A percentile compares a stretch with the other conserved stretches of the same genome.
These are phyloP conservation scores for Lasioglossum baleicum DNA, from an alignment of 1,140 invertebrate genomes.

Conservation along the genomic window DNA sequence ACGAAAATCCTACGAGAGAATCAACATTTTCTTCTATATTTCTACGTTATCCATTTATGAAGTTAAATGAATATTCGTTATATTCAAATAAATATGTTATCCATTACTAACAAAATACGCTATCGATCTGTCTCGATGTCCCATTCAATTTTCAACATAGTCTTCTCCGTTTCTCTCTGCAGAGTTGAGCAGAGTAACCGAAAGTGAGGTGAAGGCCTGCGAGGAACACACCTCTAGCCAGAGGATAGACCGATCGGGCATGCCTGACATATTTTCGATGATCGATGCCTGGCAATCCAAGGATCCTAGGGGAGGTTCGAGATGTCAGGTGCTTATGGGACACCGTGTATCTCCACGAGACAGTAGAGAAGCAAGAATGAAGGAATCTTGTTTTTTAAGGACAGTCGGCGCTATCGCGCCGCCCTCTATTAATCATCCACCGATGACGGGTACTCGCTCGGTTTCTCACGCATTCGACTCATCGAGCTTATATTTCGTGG, in stretches of 20 bases:
- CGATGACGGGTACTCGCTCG: slow-evolving; percentile 57
- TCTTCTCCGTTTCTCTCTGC: no score
- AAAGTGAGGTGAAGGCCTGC: no score
- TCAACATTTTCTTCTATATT: no score
- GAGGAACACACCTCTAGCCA: no score
- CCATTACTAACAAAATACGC: no score
- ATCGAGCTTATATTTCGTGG: slow-evolving; percentile 47
- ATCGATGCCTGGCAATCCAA: slow-evolving; percentile 56
- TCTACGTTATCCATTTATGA: no score
- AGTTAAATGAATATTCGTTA: no score
- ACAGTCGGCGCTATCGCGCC: slow-evolving; percentile 51
- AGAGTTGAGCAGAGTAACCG: no score
- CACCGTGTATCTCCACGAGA: slow-evolving; percentile 48
- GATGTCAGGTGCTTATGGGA: slow-evolving; percentile 60
- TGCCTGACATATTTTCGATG: slow-evolving; percentile 62
- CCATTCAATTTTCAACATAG: no score
- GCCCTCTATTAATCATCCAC: slow-evolving; percentile 63
- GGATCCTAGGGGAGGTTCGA: slow-evolving; percentile 43
- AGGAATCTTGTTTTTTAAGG: slow-evolving; percentile 57
- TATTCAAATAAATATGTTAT: no score
- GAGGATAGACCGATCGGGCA: slow-evolving; percentile 28
- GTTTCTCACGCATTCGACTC: slow-evolving; percentile 61
- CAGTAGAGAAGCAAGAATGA: slow-evolving; percentile 26
- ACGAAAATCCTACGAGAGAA: no score
- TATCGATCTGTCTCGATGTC: no score